Conservation (phyloP, 2,797 vertebrate species). For the Sebastes hopkinsi region DNA sequence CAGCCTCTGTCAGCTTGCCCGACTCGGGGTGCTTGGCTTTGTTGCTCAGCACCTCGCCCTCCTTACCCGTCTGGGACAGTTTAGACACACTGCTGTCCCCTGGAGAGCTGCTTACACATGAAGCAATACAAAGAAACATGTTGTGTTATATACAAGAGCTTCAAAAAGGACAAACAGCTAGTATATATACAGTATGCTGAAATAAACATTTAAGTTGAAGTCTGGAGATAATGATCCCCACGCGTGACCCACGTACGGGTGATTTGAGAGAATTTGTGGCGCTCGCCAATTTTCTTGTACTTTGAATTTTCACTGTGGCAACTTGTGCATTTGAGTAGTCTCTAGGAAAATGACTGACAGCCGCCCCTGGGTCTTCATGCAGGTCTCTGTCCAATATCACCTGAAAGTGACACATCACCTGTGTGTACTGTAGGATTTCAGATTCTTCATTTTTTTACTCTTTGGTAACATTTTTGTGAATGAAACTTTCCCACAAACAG, state of each 20-base stretch:
- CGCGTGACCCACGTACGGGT: background rate
- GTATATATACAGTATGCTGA: no score
- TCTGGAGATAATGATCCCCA: background rate
- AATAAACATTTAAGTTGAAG: background rate
- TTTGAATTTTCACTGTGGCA: background rate
- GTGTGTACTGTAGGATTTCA: background rate
- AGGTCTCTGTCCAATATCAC: background rate
- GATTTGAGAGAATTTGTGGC: background rate
- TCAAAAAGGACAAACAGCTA: background rate
- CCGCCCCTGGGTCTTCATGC: background rate
- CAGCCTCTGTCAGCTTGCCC: slow-evolving; percentile 90
- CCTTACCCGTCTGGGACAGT: slow-evolving; percentile 62
- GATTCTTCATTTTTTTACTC: background rate
- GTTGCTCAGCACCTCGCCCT: slow-evolving; percentile 22
- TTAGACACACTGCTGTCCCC: slow-evolving; percentile 37
- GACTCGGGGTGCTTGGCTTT: slow-evolving; percentile 69
- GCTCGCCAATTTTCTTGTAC: background rate
- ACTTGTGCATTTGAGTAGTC: background rate
- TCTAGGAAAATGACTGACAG: background rate
- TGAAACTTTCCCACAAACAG: background rate
- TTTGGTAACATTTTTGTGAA: background rate
- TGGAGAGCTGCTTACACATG: slow-evolving; percentile 28
- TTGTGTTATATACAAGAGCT: background rate
- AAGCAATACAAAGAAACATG: background rate
- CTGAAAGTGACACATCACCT: background rate